Conservation (phyloP, 2,113 vertebrate genomes). For the Syngnathus floridae region DNA sequence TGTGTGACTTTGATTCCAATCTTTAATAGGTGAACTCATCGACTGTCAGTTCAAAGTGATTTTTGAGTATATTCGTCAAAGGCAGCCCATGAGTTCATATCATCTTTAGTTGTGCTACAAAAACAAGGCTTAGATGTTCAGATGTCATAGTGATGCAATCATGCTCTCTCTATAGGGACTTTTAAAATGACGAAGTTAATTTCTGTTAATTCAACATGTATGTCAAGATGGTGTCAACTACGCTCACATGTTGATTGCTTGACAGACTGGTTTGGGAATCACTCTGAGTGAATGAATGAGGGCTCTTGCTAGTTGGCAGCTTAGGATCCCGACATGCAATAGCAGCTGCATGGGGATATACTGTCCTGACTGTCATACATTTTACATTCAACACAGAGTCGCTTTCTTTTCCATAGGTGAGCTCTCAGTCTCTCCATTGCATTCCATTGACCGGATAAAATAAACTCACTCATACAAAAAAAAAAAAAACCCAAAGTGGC, state of each 20-base stretch:
- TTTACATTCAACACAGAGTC: conserved; percentile 8
- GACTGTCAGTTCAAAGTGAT: too few relatives aligned
- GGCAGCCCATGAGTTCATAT: neutral
- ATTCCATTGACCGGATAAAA: neutral
- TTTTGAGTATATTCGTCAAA: too few relatives aligned
- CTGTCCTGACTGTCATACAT: conserved; percentile 15
- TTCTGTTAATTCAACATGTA: neutral
- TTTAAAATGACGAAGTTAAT: neutral
- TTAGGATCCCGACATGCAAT: conserved; percentile 10
- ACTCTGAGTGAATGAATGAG: conserved; percentile 2
- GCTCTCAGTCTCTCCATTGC: neutral
- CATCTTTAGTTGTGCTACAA: neutral
- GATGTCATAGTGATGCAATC: neutral
- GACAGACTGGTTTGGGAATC: conserved; percentile 1
- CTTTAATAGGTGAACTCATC: neutral
- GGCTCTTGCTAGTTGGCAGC: conserved; percentile 1
- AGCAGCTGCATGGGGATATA: conserved; percentile 23
- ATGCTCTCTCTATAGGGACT: neutral
- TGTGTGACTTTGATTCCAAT: neutral
- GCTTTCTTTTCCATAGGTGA: conserved; percentile 1
- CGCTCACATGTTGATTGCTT: neutral
- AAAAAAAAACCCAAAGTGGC: neutral
- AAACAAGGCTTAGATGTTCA: neutral
- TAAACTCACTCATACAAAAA: neutral
- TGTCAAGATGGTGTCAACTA: neutral